phyloP scores from a whole-genome alignment of 2,113 vertebrate species.

The Bostrychus sinensis region DNA sequence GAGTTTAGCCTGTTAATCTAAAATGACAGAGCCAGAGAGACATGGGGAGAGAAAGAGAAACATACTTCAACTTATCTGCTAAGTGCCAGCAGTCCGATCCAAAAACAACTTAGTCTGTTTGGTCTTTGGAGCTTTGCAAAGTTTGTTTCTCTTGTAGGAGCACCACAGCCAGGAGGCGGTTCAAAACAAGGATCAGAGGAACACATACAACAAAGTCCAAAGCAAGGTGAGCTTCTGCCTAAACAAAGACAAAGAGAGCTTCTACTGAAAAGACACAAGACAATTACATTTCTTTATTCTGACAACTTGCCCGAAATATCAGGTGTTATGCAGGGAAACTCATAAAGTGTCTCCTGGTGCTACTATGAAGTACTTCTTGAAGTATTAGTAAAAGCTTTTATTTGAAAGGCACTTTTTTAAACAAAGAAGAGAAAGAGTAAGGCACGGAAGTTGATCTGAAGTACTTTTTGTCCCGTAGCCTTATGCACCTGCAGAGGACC shows the following conservation, averaged over 20 bases:
- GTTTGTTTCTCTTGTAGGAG: slow-evolving; percentile 11
- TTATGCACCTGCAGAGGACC: no score
- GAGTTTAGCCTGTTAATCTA: slow-evolving; percentile 49
- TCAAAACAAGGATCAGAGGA: slow-evolving; percentile 28
- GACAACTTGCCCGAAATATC: neutral
- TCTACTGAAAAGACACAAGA: neutral
- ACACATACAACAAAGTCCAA: slow-evolving; percentile 6
- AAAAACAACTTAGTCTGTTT: slow-evolving; percentile 29
- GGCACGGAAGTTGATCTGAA: no score
- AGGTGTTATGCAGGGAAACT: neutral
- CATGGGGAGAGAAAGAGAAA: slow-evolving; percentile 1
- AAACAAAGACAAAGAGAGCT: neutral
- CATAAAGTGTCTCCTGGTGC: slow-evolving; percentile 6
- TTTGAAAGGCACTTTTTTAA: no score
- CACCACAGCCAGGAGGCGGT: slow-evolving; percentile 28
- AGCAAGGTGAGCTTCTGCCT: neutral
- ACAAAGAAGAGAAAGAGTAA: no score
- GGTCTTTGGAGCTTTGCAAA: slow-evolving; percentile 15
- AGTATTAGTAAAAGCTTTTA: no score
- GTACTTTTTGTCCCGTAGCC: no score
- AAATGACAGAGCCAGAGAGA: slow-evolving; percentile 35
- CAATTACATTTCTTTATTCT: neutral
- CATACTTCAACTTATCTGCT: slow-evolving; percentile 30
- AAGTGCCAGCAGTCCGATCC: slow-evolving; percentile 32
- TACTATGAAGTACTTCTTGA: no score